Evolutionary conservation across 2,113 vertebrate genomes (phyloP), one percentile per base, ranked within the genome.

Genomic region (Sterna hirundo): DNA sequence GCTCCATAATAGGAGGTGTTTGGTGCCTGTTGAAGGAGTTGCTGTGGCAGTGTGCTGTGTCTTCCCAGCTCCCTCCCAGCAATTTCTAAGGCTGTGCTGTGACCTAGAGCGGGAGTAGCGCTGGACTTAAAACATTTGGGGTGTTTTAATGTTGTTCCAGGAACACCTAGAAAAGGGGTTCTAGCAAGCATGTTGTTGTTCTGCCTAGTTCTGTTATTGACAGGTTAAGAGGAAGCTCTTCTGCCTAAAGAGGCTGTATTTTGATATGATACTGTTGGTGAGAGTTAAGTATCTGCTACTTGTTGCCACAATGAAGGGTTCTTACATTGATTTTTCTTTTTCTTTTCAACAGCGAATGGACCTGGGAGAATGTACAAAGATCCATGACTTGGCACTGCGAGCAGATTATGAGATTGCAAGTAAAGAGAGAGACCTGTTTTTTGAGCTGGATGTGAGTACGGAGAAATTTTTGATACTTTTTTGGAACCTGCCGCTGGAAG

Each of bases 391-490:
- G 98, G 99, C 99, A 14, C 98, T 99, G 90, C 98, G 99, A 97
- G 99, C 99, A 51, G 99, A 99, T 98, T 99, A 99, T 96, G 99
- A 99, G 98, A 99, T 99, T 83, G 99, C 99, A 75, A 99, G 99
- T 97, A 99, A 99, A 98, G 99, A 99, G 86, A 98, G 98, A 97
- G 99, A 99, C 96, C 98, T 99, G 89, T 99, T 99, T 97, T 99
- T 99, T 97, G 99, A 99, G 94, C 98, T 99, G 92, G 99, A 99
- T 93, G 99, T 99, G 98, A 99, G 99, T 99, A 95, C 1, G 9
- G n/a, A 46, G 29, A 23, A 21, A 19, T 60, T 34, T 8, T 27
- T 29, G 9, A 80, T 80, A 10, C 13, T 77, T 83, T 57, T 91
- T n/a, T 64, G 32, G n/a, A 42, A 87, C 27, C 30, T 91, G 57